Evolutionary conservation across 2,113 vertebrate species (phyloP).

Genomic region (Hiodon alosoides): DNA sequence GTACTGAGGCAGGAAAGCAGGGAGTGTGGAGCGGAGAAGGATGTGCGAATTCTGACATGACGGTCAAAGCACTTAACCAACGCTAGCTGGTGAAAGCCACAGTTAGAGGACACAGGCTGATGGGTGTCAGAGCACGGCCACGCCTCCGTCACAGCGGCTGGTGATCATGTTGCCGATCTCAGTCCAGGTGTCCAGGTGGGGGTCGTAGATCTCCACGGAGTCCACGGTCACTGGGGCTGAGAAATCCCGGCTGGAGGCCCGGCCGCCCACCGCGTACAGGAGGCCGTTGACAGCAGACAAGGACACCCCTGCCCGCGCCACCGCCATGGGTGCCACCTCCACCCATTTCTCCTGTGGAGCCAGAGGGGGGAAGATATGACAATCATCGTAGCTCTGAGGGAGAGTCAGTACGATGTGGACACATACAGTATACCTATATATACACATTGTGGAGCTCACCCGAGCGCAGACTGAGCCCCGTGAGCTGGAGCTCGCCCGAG

Average conservation of each 20-base stretch:
- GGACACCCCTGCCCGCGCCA: conserved; percentile 82
- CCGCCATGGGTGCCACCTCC: conserved; percentile 85
- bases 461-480: too few relatives aligned
- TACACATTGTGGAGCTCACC: too few relatives aligned
- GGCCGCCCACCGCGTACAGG: conserved; percentile 84
- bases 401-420: background rate
- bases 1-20: background rate
- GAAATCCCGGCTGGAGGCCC: conserved; percentile 83
- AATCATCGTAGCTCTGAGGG: background rate
- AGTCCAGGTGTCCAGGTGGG: conserved; percentile 89
- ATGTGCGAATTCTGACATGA: background rate
- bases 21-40: background rate
- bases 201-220: conserved; percentile 94
- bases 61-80: background rate
- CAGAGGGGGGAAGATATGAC: background rate
- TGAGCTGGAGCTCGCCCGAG: too few relatives aligned
- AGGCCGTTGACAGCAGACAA: conserved; percentile 86
- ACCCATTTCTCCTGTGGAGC: conserved; percentile 83
- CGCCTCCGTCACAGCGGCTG: conserved; percentile 88
- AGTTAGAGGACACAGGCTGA: background rate
- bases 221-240: conserved; percentile 89
- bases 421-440: too few relatives aligned
- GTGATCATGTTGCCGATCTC: conserved; percentile 96
- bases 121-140: conserved; percentile 77
- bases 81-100: conserved; percentile 3